Evolutionary conservation across 2,113 vertebrate genomes (phyloP).

Genomic region (Hypanus sabinus): DNA sequence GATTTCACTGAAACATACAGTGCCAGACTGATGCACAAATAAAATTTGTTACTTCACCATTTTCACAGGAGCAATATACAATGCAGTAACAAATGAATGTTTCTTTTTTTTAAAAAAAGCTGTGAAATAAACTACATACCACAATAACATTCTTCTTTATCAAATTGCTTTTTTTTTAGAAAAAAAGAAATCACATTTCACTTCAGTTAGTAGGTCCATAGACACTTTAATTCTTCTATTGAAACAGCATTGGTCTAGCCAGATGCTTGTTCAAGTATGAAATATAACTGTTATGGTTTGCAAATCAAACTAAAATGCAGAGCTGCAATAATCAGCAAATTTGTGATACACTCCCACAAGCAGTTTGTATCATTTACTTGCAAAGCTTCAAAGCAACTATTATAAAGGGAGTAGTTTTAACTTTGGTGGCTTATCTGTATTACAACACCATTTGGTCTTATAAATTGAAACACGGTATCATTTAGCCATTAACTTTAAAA

Average conservation of each 20-base stretch:
- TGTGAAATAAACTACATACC: background rate
- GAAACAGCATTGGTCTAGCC: background rate
- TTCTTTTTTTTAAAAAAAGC: background rate
- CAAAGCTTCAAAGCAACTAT: background rate
- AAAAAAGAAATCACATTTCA: background rate
- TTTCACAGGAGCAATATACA: background rate
- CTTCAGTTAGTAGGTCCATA: background rate
- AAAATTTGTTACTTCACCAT: background rate
- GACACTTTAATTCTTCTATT: background rate
- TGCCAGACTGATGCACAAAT: slow-evolving; percentile 22
- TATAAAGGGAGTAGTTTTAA: background rate
- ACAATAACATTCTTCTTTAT: background rate
- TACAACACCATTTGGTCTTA: background rate
- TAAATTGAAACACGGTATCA: background rate
- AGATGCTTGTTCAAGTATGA: background rate
- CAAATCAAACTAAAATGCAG: background rate
- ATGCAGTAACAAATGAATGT: background rate
- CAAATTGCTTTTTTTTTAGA: background rate
- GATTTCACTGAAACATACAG: slow-evolving; percentile 3
- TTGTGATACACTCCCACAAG: background rate
- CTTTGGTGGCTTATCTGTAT: background rate
- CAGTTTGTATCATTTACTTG: background rate
- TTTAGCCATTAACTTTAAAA: background rate
- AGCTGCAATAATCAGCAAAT: slow-evolving; percentile 12
- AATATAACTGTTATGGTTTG: background rate